Evolutionary conservation across 2,888 invertebrate species (phyloP), one percentile per base, ranked within the genome.

Genomic region (Trachelus stipa): DNA sequence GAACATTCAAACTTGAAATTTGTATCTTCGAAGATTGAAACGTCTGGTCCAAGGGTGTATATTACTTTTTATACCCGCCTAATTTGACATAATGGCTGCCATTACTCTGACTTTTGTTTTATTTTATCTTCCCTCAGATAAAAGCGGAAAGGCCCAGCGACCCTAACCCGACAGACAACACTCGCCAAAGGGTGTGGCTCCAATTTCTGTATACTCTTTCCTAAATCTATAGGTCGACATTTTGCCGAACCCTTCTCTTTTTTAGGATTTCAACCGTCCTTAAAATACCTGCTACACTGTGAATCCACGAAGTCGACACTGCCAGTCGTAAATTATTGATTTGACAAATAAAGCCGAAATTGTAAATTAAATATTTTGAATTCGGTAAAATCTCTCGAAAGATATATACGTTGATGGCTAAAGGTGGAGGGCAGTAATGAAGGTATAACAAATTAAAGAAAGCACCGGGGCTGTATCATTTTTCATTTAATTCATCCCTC

Each of bases 51-150:
- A 31, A 31, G 31, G 12, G 34, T 34, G 74, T 74, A 74, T 74
- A 74, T 74, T 74, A 74, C 71, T 81, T 76, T 82, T 82, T 82
- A 84, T 82, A 81, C 81, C 81, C 80, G 79, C 80, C 82, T 85
- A 84, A 85, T 85, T 86, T 84, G 83, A 84, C 84, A 81, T 83
- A 84, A 85, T 84, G 83, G 79, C 77, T 73, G 78, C 78, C 79
- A 69, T 76, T 68, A 76, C 77, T 69, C 77, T 75, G 35, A 68
- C 31, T 56, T 73, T 69, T 35, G n/a, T 77, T 40, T 56, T 76
- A 74, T 74, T 79, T 83, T 84, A 84, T 85, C 84, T 80, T 73
- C 33, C 74, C 74, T 68, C 56, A 76, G 80, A 83, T 81, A 83
- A 82, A 79, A 80, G 34, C 31, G 71, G 31, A 71, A 71, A 23